Percentiles rank a stretch among this genome's conserved stretches.
phyloP scores from a whole-genome alignment of 2,113 vertebrate genomes.

The Cyprinodon tularosa region DNA sequence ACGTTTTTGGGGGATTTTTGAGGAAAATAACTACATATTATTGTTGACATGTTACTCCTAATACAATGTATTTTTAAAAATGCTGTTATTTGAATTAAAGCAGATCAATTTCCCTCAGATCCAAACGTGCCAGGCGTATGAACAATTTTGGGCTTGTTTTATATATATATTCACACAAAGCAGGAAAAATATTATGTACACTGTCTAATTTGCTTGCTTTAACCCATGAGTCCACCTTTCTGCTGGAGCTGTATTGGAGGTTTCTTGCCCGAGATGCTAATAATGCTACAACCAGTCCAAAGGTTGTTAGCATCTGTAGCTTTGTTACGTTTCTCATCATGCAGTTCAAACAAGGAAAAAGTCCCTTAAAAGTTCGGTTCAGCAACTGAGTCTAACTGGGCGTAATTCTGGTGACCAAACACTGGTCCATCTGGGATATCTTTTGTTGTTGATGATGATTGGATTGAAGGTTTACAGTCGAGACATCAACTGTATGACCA shows the following conservation, averaged over 20 bases:
- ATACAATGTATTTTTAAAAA: not conserved
- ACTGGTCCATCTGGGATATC: conserved; percentile 58
- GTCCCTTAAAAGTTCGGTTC: conserved; percentile 67
- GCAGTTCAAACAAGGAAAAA: conserved; percentile 67
- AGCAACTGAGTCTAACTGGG: conserved; percentile 58
- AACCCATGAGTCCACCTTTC: conserved; percentile 66
- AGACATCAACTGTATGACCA: conserved; percentile 46
- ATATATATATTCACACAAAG: conserved; percentile 76
- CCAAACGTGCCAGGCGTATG: not conserved
- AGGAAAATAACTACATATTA: not conserved
- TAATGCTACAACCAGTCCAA: conserved; percentile 42
- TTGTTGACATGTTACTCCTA: not conserved
- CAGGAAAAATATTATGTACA: conserved; percentile 83
- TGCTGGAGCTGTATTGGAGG: conserved; percentile 37
- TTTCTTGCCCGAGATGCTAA: conserved; percentile 51
- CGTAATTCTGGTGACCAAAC: conserved; percentile 60
- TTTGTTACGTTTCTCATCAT: conserved; percentile 70
- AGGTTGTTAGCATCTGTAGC: conserved; percentile 49
- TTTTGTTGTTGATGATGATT: not conserved
- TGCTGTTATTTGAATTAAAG: not conserved
- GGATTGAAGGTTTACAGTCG: conserved; percentile 54
- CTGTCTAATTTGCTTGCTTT: conserved; percentile 62
- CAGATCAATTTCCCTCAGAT: not conserved
- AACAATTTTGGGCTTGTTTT: not conserved
- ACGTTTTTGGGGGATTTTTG: not conserved